phyloP scores from a whole-genome alignment of 2,888 invertebrate genomes.

The Plebejus melissa region DNA sequence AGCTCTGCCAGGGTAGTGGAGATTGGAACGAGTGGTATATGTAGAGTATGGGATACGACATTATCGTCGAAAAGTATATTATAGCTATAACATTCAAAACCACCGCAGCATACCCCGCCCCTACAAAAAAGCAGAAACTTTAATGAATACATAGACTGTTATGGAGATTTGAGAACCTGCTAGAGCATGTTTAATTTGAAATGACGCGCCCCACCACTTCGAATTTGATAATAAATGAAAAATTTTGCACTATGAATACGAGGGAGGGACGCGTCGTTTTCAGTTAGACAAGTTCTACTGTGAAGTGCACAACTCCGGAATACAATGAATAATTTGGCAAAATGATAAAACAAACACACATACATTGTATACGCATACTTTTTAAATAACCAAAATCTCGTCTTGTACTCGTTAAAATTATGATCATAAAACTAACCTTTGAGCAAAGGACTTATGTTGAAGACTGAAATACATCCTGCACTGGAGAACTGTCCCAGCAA shows the following conservation, averaged over 20 bases:
- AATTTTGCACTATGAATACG: too few species aligned
- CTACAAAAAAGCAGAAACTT: conserved; percentile 57
- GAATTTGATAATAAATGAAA: too few species aligned
- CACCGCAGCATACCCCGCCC: conserved; percentile 91
- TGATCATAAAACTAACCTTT: conserved; percentile 81
- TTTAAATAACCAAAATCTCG: conserved; percentile 7
- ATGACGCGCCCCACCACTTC: too few species aligned
- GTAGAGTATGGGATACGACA: conserved; percentile 91
- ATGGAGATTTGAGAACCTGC: too few species aligned
- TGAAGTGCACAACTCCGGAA: too few species aligned
- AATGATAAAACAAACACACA: too few species aligned
- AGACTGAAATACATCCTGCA: conserved; percentile 89
- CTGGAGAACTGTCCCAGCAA: conserved; percentile 91
- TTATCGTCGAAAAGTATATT: conserved; percentile 90
- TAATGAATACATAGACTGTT: neutral
- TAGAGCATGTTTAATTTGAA: too few species aligned
- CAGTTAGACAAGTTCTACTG: too few species aligned
- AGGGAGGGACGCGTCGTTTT: too few species aligned
- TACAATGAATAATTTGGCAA: too few species aligned
- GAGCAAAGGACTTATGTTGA: conserved; percentile 89
- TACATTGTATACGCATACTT: too few species aligned
- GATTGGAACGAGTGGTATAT: conserved; percentile 83
- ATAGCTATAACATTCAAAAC: conserved; percentile 89
- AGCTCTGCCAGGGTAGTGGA: conserved; percentile 87
- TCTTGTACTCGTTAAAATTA: neutral